These are phyloP conservation scores for Trichacis sp. DNA, from an alignment of 2,888 invertebrate genomes.

Conservation along the genomic window DNA sequence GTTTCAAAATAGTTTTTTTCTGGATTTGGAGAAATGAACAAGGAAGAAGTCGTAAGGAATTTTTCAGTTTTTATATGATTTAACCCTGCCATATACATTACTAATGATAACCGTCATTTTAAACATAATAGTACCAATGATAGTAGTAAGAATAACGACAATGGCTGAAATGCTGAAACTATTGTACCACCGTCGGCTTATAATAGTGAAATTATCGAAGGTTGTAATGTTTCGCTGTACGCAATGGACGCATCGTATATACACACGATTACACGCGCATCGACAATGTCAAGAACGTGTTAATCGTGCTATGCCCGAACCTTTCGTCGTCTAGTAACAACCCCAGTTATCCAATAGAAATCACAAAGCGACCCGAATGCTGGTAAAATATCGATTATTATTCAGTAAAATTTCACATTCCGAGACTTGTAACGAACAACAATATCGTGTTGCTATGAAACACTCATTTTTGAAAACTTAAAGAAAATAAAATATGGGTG, in stretches of 20 bases:
- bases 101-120: conserved; percentile 57
- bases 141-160: conserved; percentile 51
- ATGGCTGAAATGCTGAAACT: conserved; percentile 54
- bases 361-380: conserved; percentile 36
- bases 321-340: too few species aligned
- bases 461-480: too few species aligned
- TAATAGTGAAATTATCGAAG: conserved; percentile 56
- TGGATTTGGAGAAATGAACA: too few species aligned
- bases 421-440: neutral
- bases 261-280: conserved; percentile 24
- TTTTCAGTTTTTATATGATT: conserved; percentile 64
- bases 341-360: conserved; percentile 29
- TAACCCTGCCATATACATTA: conserved; percentile 69
- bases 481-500: too few species aligned
- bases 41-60: too few species aligned
- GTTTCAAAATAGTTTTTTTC: too few species aligned
- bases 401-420: too few species aligned
- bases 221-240: conserved; percentile 37
- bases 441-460: neutral
- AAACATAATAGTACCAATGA: conserved; percentile 55
- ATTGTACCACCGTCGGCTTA: conserved; percentile 39
- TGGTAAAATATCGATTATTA: neutral
- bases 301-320: conserved; percentile 32
- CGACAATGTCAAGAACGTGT: conserved; percentile 13
- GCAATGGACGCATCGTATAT: conserved; percentile 40